Evolutionary conservation across 2,113 vertebrate species (phyloP).

Genomic region (Pterocles gutturalis): DNA sequence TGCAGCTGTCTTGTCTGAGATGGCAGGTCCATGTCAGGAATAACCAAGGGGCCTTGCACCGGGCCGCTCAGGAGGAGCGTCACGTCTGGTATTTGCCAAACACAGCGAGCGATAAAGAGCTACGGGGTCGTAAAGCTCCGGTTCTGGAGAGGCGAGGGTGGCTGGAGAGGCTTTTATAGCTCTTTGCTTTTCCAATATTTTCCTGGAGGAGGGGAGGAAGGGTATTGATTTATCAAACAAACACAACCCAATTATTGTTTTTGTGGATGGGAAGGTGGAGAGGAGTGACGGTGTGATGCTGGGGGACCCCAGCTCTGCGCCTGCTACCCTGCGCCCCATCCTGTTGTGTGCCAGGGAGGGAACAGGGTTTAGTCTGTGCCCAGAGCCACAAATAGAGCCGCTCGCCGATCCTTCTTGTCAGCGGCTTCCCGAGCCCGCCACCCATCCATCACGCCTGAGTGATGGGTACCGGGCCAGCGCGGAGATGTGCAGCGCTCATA

Average conservation of each 20-base stretch:
- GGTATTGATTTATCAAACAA: background rate
- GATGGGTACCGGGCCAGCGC: slow-evolving; percentile 2
- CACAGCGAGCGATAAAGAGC: background rate
- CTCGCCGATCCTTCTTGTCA: background rate
- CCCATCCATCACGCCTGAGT: slow-evolving; percentile 31
- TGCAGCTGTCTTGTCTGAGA: slow-evolving; percentile 8
- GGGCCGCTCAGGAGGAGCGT: background rate
- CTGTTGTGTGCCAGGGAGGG: background rate
- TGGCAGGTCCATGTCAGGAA: slow-evolving; percentile 30
- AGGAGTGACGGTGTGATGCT: background rate
- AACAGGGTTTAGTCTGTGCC: background rate
- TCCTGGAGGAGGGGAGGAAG: background rate
- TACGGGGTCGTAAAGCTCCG: background rate
- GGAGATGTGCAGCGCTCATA: background rate
- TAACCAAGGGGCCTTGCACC: slow-evolving; percentile 36
- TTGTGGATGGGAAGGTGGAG: background rate
- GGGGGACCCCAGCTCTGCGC: background rate
- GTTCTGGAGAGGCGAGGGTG: background rate
- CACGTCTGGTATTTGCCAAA: slow-evolving; percentile 57
- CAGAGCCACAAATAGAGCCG: background rate
- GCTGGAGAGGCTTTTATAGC: background rate
- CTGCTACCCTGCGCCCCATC: background rate
- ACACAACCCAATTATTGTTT: background rate
- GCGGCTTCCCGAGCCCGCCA: background rate
- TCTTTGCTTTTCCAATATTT: background rate